These are phyloP conservation scores for Aphidoletes aphidimyza DNA, from an alignment of 2,888 invertebrate genomes.

Conservation along the genomic window DNA sequence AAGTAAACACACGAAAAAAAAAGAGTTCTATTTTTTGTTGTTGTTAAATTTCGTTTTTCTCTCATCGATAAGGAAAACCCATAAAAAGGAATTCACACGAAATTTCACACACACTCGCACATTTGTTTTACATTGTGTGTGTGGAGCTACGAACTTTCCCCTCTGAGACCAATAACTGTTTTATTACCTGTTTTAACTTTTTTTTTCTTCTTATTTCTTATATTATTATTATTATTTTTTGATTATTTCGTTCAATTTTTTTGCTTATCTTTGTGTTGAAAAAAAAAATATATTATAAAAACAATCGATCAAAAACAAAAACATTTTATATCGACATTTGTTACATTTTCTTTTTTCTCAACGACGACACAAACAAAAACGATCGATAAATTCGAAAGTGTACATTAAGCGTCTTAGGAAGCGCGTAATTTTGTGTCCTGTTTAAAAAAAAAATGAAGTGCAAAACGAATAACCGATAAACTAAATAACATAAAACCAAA, in stretches of 20 bases:
- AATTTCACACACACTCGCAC: slow-evolving; percentile 43
- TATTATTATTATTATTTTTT: neutral
- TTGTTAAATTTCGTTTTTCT: neutral
- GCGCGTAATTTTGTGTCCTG: neutral
- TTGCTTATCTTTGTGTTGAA: neutral
- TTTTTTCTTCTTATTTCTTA: neutral
- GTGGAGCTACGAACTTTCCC: slow-evolving; percentile 11
- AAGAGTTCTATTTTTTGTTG: neutral
- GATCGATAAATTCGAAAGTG: too few relatives aligned
- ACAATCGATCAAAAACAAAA: too few relatives aligned
- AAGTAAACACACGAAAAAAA: neutral
- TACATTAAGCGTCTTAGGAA: too few relatives aligned
- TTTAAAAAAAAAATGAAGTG: neutral
- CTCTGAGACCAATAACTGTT: slow-evolving; percentile 23
- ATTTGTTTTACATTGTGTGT: slow-evolving; percentile 49
- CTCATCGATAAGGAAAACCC: neutral
- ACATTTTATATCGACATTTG: too few relatives aligned
- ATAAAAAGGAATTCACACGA: neutral
- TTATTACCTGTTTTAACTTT: neutral
- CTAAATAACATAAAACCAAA: too few relatives aligned
- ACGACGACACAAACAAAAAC: too few relatives aligned
- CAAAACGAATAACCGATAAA: neutral
- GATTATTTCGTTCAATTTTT: neutral
- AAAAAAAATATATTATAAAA: too few relatives aligned
- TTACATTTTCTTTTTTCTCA: too few relatives aligned